phyloP scores from a whole-genome alignment of 1,140 invertebrate species.

The Euglossa dilemma region DNA sequence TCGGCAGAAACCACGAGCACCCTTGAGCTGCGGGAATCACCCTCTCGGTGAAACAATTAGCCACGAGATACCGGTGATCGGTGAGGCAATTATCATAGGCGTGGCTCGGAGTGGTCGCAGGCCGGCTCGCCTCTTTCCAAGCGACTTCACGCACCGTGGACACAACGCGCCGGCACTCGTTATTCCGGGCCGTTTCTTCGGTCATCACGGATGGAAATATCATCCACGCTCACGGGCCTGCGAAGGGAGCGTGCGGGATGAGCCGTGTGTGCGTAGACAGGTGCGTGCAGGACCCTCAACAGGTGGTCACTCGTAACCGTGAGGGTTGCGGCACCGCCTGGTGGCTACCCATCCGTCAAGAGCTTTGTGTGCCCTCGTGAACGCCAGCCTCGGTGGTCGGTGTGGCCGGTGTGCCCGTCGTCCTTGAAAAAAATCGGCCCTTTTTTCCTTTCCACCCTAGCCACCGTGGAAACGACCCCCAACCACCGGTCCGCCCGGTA shows the following conservation, averaged over 20 bases:
- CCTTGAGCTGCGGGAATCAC: neutral
- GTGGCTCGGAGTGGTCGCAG: neutral
- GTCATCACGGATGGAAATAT: constrained; percentile 60
- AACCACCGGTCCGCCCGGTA: constrained; percentile 13
- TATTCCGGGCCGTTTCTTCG: constrained; percentile 64
- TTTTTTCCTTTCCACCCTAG: constrained; percentile 57
- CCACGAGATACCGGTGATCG: neutral
- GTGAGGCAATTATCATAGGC: neutral
- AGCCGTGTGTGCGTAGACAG: constrained; percentile 76
- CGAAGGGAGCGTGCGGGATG: constrained; percentile 48
- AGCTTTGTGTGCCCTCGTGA: constrained; percentile 78
- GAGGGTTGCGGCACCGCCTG: constrained; percentile 74
- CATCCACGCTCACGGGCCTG: constrained; percentile 33
- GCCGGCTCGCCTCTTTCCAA: constrained; percentile 16
- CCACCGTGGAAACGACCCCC: constrained; percentile 50
- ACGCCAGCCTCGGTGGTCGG: constrained; percentile 62
- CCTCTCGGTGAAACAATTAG: neutral
- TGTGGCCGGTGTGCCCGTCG: constrained; percentile 69
- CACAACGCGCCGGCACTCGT: constrained; percentile 40
- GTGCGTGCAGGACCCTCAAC: constrained; percentile 78
- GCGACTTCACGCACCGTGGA: constrained; percentile 26
- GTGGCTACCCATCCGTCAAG: constrained; percentile 81
- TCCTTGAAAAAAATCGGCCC: constrained; percentile 70
- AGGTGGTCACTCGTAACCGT: constrained; percentile 79
- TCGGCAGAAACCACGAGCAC: neutral